Conservation (phyloP, 2,797 vertebrate genomes). For the Crax fasciolata region DNA sequence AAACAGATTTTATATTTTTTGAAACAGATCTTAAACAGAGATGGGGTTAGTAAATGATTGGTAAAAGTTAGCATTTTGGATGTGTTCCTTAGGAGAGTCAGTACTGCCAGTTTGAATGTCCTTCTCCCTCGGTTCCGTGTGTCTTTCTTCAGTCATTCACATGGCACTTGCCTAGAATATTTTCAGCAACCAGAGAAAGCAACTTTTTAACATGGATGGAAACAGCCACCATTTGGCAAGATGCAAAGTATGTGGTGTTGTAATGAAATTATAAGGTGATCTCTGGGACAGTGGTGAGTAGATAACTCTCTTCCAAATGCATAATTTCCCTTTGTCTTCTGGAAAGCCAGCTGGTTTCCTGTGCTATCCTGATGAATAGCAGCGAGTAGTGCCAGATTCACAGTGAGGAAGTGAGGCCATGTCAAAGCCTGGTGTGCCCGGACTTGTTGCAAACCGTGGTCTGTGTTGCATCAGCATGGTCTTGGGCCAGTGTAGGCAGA, state of each 20-base stretch:
- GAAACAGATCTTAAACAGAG: background rate
- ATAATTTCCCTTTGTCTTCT: background rate
- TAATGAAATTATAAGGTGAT: background rate
- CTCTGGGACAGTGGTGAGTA: background rate
- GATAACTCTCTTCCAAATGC: background rate
- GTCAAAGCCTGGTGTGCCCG: background rate
- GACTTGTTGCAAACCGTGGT: background rate
- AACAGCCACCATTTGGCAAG: background rate
- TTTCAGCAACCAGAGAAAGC: background rate
- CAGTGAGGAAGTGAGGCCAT: rapidly evolving
- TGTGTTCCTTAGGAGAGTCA: background rate
- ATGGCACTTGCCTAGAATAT: background rate
- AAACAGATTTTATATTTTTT: background rate
- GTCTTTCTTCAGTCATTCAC: background rate
- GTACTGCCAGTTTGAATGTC: background rate
- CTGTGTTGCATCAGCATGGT: rapidly evolving
- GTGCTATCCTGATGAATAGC: rapidly evolving
- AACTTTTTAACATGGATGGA: background rate
- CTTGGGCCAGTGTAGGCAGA: background rate
- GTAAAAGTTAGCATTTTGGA: background rate
- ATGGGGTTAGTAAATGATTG: background rate
- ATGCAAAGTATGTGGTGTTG: background rate
- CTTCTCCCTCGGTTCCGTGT: background rate
- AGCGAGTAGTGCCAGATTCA: background rate
- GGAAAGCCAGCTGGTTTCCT: background rate